These are phyloP conservation scores for Rhegmatorhina hoffmannsi DNA, from an alignment of 2,113 vertebrate genomes.

Conservation along the genomic window DNA sequence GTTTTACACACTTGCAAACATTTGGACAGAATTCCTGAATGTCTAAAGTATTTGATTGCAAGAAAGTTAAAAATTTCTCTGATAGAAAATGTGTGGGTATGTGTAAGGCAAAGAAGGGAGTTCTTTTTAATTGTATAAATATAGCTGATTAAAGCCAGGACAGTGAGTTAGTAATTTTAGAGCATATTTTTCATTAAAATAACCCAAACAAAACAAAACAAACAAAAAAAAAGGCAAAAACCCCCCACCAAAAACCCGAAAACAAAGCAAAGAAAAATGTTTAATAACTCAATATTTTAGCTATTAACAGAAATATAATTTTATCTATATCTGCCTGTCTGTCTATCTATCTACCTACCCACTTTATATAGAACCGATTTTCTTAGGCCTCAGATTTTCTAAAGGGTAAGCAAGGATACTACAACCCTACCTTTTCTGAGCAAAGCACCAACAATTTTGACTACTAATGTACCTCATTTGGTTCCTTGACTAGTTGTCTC, in stretches of 20 bases:
- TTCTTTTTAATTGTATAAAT: neutral
- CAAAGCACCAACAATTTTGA: neutral
- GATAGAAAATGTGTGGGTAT: neutral
- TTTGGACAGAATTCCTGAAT: neutral
- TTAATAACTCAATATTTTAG: neutral
- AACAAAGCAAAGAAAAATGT: neutral
- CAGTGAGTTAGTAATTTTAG: neutral
- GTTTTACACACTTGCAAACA: neutral
- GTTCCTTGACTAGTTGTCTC: neutral
- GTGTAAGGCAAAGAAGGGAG: neutral
- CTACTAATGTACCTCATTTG: neutral
- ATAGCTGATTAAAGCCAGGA: neutral
- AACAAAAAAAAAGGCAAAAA: too few relatives aligned
- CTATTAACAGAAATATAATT: neutral
- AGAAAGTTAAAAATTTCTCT: neutral
- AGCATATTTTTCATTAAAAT: neutral
- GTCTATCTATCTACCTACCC: neutral
- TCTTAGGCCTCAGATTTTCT: neutral
- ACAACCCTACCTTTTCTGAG: neutral
- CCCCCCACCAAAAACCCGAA: too few relatives aligned
- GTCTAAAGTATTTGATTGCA: neutral
- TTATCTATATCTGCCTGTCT: neutral
- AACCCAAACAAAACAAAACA: too few relatives aligned
- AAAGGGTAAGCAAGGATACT: neutral
- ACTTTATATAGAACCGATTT: neutral